Evolutionary conservation across 92 coral and sea anemone genomes (phyloP).

Genomic region (Ricordea florida): DNA sequence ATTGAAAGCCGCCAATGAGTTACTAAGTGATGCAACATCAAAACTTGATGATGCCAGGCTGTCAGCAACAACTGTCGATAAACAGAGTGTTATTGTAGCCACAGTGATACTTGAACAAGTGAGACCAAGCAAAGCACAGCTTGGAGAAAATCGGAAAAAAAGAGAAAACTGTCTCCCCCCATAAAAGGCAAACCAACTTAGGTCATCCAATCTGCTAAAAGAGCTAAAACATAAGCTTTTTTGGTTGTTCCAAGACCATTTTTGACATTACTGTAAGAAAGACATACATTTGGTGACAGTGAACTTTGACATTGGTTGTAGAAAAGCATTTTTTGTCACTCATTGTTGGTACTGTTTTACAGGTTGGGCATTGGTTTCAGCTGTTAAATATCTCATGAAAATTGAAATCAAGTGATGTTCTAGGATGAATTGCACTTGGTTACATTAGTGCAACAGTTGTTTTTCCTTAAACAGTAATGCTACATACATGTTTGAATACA

Average conservation of each 20-base stretch:
- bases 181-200: conserved; percentile 24
- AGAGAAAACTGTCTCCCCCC: conserved; percentile 24
- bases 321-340: too few relatives aligned
- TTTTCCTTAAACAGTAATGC: background rate
- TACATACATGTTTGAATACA: too few relatives aligned
- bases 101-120: conserved; percentile 17
- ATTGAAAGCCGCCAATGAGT: conserved; percentile 19
- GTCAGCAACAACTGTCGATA: conserved; percentile 21
- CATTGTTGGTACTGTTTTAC: too few relatives aligned
- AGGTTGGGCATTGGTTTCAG: too few relatives aligned
- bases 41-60: conserved; percentile 13
- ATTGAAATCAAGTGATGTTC: background rate
- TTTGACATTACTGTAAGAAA: too few relatives aligned
- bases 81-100: conserved; percentile 12
- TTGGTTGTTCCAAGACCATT: too few relatives aligned
- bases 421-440: conserved; percentile 12
- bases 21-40: background rate
- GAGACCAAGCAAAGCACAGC: conserved; percentile 46
- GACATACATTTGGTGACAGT: too few relatives aligned
- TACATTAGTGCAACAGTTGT: background rate
- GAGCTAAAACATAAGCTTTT: background rate
- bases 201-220: background rate
- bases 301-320: too few relatives aligned
- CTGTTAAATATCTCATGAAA: background rate
- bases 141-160: conserved; percentile 36